Evolutionary conservation across 2,797 vertebrate species (phyloP), one percentile per base, ranked within the genome.

Genomic region (Crenuchus spilurus): DNA sequence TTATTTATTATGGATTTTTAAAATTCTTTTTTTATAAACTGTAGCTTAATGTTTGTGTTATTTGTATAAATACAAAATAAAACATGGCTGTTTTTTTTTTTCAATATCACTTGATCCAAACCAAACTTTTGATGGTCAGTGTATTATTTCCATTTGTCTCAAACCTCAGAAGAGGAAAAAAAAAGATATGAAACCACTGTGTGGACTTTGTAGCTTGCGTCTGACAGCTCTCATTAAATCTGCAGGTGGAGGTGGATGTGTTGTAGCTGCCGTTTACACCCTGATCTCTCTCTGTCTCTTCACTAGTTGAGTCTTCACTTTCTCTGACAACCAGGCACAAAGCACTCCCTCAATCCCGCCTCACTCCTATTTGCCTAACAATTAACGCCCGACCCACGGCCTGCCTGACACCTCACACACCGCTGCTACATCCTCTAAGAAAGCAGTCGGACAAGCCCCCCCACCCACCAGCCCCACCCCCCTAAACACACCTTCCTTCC

Each of bases 281-380:
- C 37, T 24, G 48, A 42, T 30, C 65, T 73, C 69, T 44, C 42
- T 54, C n/a, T 54, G 46, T 20, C 82, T 81, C 76, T 58, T 80
- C 70, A 86, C 87, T 93, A 94, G 94, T 94, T 94, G 93, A 95
- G 94, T 94, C 88, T 88, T 95, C 92, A 91, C 88, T 88, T 87
- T 83, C 49, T 71, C 80, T 92, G 95, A 95, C 94, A 94, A 87
- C 81, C 84, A 86, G 88, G 89, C 92, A 91, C 89, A 84, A 61
- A 84, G 74, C 88, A 81, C 84, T 70, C 75, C 81, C 84, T 31
- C 74, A 67, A 80, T 77, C 83, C 83, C 83, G 83, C 79, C 80
- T 84, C 75, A 58, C 87, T 86, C 87, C 88, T 91, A 91, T 93
- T 93, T 93, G 92, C 90, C 90, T 84, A 91, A 94, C 95, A 96